These are phyloP conservation scores for Sphaerophoria taeniata DNA, from an alignment of 2,888 invertebrate species.

Conservation along the genomic window DNA sequence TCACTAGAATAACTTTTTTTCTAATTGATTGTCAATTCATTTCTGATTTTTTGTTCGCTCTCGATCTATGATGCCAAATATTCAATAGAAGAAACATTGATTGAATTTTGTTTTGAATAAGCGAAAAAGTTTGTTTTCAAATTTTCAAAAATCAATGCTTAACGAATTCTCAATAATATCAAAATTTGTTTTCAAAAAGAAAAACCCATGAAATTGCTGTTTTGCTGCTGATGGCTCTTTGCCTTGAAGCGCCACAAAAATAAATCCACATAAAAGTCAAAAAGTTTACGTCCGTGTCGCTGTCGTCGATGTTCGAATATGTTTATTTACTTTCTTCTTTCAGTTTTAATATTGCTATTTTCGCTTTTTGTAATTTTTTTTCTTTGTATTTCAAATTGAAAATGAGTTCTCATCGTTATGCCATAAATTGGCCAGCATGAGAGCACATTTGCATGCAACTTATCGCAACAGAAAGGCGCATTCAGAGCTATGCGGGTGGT, in stretches of 20 bases:
- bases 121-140: neutral
- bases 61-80: too few species aligned
- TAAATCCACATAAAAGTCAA: conserved; percentile 26
- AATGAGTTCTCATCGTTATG: neutral
- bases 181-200: conserved; percentile 10
- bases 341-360: neutral
- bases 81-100: too few species aligned
- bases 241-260: conserved; percentile 26
- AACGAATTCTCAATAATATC: conserved; percentile 4
- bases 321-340: conserved; percentile 22
- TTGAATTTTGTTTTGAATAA: too few species aligned
- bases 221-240: conserved; percentile 7
- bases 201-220: conserved; percentile 2
- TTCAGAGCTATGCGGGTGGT: neutral
- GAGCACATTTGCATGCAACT: neutral
- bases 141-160: neutral
- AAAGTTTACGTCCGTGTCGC: conserved; percentile 6
- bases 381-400: conserved; percentile 17
- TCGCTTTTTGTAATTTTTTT: neutral
- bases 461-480: neutral
- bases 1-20: too few species aligned
- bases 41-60: too few species aligned
- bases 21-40: too few species aligned
- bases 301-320: neutral
- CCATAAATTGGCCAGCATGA: conserved; percentile 3